These are phyloP conservation scores for Hippocampus zosterae DNA, from an alignment of 2,113 vertebrate genomes.

Conservation along the genomic window DNA sequence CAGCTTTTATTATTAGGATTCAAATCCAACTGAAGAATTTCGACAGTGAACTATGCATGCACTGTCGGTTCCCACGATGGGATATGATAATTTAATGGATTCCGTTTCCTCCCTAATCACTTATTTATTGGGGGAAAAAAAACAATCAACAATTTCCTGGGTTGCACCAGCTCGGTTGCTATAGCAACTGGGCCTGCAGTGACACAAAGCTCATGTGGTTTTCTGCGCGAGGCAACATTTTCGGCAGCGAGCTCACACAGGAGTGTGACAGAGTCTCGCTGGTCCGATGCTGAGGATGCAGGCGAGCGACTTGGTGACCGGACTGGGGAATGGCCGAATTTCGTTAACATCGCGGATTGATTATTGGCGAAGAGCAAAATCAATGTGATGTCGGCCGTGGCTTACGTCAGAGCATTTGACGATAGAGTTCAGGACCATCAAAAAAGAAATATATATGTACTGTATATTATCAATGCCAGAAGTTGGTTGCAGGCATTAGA, in stretches of 20 bases:
- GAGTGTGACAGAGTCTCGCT: conserved; percentile 48
- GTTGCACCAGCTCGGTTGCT: conserved; percentile 56
- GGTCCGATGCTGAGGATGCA: conserved; percentile 22
- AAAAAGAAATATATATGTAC: too few species aligned
- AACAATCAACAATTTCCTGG: conserved; percentile 35
- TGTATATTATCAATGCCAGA: too few species aligned
- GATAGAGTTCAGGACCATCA: too few species aligned
- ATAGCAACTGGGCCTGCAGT: conserved; percentile 54
- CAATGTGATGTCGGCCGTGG: too few species aligned
- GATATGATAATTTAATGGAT: neutral
- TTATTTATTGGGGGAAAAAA: conserved; percentile 34
- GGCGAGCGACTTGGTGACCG: neutral
- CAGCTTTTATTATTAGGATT: neutral
- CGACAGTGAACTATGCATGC: too few species aligned
- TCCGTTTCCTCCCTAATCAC: conserved; percentile 34
- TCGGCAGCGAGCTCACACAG: conserved; percentile 25
- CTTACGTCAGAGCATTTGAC: too few species aligned
- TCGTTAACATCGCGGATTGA: too few species aligned
- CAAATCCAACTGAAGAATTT: neutral
- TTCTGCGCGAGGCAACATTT: conserved; percentile 34
- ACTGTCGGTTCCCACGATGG: neutral
- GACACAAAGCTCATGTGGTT: conserved; percentile 56
- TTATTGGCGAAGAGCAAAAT: too few species aligned
- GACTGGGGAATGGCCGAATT: too few species aligned
- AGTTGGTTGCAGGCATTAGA: too few species aligned